Percentiles rank a stretch among this genome's conserved stretches.
These are phyloP conservation scores for Catostylus mosaicus DNA, from an alignment of 30 jellyfish, hydroid and myxozoan species.

Conservation along the genomic window DNA sequence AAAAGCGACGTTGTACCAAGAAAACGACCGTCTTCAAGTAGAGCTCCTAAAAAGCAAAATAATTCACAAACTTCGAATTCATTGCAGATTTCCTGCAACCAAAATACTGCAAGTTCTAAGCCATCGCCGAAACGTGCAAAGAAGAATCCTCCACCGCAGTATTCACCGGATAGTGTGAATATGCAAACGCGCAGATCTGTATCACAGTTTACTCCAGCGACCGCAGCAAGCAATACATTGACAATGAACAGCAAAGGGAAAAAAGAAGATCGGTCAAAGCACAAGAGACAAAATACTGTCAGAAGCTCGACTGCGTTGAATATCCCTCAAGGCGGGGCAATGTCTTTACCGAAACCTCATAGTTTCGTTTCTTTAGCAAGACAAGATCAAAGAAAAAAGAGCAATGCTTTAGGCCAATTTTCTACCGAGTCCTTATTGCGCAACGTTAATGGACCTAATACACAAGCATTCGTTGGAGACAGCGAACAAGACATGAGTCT, in stretches of 20 bases:
- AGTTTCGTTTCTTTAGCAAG: slow-evolving; percentile 60
- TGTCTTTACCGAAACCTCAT: slow-evolving; percentile 57
- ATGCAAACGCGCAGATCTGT: not conserved
- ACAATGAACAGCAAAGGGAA: not conserved
- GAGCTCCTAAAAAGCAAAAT: not conserved
- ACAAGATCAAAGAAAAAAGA: slow-evolving; percentile 7
- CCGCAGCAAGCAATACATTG: not conserved
- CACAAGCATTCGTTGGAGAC: slow-evolving; percentile 31
- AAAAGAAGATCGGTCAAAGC: slow-evolving; percentile 16
- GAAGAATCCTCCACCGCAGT: not conserved
- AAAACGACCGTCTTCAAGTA: not conserved
- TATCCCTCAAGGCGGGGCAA: not conserved
- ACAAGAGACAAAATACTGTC: not conserved
- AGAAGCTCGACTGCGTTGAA: slow-evolving; percentile 3
- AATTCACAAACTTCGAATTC: not conserved
- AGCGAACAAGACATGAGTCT: slow-evolving; percentile 54
- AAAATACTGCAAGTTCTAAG: not conserved
- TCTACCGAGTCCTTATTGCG: slow-evolving; percentile 67
- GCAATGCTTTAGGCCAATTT: slow-evolving; percentile 46
- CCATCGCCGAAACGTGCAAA: slow-evolving; percentile 9
- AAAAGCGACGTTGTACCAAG: not conserved
- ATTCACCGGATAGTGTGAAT: not conserved
- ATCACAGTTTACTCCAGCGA: not conserved
- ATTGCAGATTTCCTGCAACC: not conserved
- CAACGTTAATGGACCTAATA: slow-evolving; percentile 1